A percentile compares a stretch with the other conserved stretches of the same genome.
Conservation (phyloP, 2,797 vertebrate genomes). For the Menidia menidia region DNA sequence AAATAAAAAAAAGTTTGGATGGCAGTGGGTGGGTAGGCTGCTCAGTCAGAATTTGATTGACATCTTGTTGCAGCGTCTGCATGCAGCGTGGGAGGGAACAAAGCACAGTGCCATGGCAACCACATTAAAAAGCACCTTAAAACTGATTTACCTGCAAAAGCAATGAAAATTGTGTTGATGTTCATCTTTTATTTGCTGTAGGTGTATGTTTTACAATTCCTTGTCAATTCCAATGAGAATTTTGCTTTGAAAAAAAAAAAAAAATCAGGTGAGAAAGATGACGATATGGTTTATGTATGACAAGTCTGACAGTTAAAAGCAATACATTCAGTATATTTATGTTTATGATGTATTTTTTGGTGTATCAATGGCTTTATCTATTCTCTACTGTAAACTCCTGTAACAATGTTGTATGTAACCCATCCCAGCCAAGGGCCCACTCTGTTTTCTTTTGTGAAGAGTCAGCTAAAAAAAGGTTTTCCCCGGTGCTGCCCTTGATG, state of each 20-base stretch:
- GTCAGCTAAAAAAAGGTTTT: constrained; percentile 41
- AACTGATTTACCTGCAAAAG: constrained; percentile 75
- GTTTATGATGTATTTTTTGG: constrained; percentile 62
- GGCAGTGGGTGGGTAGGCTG: constrained; percentile 50
- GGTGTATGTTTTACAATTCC: constrained; percentile 55
- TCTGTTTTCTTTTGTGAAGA: constrained; percentile 48
- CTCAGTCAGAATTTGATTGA: constrained; percentile 61
- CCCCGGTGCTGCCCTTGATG: constrained; percentile 52
- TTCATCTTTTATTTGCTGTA: constrained; percentile 43
- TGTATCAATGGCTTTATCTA: constrained; percentile 71
- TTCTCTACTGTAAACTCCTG: constrained; percentile 65
- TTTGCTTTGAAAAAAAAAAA: constrained; percentile 29
- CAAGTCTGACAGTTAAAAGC: constrained; percentile 73
- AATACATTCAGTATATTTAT: constrained; percentile 74
- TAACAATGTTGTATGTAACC: constrained; percentile 56
- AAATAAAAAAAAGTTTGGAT: constrained; percentile 53
- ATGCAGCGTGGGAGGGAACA: constrained; percentile 64
- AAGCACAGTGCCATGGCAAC: constrained; percentile 83
- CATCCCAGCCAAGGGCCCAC: constrained; percentile 53
- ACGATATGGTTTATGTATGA: constrained; percentile 41
- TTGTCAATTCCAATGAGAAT: constrained; percentile 48
- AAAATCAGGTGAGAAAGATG: constrained; percentile 68
- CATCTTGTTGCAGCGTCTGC: constrained; percentile 49
- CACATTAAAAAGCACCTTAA: constrained; percentile 84
- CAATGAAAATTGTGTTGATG: constrained; percentile 69